A percentile compares a stretch with the other conserved stretches of the same genome.
These are phyloP conservation scores for Conus ventricosus DNA, from an alignment of 1,140 invertebrate species.

Conservation along the genomic window DNA sequence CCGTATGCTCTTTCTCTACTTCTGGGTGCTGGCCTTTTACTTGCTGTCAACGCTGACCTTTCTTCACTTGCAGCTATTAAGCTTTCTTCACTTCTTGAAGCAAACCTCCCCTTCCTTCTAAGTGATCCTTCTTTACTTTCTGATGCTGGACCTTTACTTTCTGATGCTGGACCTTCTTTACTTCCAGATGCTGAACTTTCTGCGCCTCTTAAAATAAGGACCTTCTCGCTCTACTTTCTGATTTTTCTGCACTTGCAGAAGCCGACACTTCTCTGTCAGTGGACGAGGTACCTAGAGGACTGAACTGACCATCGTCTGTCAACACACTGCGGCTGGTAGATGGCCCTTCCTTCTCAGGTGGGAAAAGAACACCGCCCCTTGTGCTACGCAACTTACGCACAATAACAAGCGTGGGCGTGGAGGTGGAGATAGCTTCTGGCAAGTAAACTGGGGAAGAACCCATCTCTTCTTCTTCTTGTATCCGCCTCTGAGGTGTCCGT, in stretches of 20 bases:
- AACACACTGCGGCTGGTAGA: background rate
- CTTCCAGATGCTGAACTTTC: background rate
- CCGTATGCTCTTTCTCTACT: background rate
- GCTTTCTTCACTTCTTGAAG: background rate
- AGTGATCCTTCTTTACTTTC: background rate
- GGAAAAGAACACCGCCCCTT: background rate
- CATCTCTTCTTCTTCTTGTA: background rate
- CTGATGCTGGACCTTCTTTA: background rate
- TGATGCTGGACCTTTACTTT: background rate
- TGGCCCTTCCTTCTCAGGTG: background rate
- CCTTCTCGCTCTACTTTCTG: background rate
- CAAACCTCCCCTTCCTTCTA: background rate
- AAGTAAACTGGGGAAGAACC: slow-evolving; percentile 19
- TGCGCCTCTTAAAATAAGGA: background rate
- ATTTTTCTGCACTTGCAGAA: background rate
- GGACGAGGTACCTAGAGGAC: background rate
- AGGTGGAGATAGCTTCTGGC: background rate
- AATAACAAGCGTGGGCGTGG: background rate
- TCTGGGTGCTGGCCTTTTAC: background rate
- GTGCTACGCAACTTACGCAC: background rate
- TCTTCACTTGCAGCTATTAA: background rate
- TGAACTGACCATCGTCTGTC: background rate
- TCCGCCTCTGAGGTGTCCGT: background rate
- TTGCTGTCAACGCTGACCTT: background rate
- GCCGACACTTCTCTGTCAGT: background rate